Percentiles rank a stretch among this genome's conserved stretches.
Evolutionary conservation across 2,113 vertebrate genomes (phyloP).

Genomic region (Paramisgurnus dabryanus): DNA sequence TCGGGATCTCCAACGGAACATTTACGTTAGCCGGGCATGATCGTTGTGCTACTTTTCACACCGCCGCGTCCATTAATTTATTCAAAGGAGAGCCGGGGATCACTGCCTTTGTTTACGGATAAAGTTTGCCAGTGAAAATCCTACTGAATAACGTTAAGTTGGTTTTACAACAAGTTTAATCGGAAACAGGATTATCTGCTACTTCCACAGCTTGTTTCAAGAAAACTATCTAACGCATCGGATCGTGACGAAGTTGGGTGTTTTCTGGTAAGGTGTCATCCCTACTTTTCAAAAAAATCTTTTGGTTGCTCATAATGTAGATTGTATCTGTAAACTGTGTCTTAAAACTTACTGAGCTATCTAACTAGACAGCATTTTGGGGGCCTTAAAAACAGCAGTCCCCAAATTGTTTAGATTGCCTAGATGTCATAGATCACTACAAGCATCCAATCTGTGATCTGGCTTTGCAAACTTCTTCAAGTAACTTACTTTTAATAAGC

Average conservation of each 20-base stretch:
- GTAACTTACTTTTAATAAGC: conserved; percentile 46
- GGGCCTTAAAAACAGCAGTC: background rate
- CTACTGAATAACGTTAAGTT: background rate
- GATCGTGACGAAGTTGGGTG: background rate
- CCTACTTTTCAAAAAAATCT: background rate
- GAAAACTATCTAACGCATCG: background rate
- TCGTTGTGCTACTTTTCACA: conserved; percentile 14
- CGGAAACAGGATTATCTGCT: background rate
- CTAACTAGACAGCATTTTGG: background rate
- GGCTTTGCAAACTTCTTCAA: background rate
- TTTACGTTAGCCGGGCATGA: background rate
- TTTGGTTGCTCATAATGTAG: background rate
- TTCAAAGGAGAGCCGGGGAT: background rate
- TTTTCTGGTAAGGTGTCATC: background rate
- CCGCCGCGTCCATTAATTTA: background rate
- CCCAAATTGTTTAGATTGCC: no score
- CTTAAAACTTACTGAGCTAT: conserved; percentile 8
- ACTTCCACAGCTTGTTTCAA: conserved; percentile 9
- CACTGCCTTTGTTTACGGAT: background rate
- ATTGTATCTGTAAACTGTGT: conserved; percentile 4
- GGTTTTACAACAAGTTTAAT: background rate
- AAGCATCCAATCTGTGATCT: background rate
- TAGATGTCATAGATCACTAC: background rate
- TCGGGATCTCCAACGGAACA: background rate
- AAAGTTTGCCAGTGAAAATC: background rate